Evolutionary conservation across 2,888 invertebrate genomes (phyloP).

Genomic region (Scotopteryx bipunctaria): DNA sequence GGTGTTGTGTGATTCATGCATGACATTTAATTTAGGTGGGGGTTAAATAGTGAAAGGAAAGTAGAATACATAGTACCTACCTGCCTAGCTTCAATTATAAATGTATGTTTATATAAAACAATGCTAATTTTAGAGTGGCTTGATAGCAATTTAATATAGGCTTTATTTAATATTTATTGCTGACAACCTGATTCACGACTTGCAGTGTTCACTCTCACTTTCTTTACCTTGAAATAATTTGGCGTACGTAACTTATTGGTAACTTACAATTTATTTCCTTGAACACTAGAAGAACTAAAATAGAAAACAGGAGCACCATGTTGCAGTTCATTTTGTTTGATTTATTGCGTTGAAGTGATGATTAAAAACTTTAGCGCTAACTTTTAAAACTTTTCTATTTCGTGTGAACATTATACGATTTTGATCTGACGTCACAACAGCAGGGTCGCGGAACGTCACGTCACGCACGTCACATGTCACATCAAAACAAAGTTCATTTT

Average conservation of each 20-base stretch:
- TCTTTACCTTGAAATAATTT: slow-evolving; percentile 66
- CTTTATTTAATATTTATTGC: neutral
- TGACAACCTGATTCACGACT: slow-evolving; percentile 16
- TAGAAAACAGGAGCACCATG: slow-evolving; percentile 43
- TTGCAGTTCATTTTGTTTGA: slow-evolving; percentile 55
- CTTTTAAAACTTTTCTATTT: slow-evolving; percentile 48
- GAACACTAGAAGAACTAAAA: slow-evolving; percentile 48
- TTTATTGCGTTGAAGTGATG: slow-evolving; percentile 26
- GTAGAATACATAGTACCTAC: no score
- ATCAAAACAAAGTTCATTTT: neutral
- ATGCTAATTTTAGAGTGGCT: neutral
- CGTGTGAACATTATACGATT: neutral
- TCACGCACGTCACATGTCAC: neutral
- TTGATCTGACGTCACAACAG: no score
- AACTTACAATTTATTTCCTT: slow-evolving; percentile 69
- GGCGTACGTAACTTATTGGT: slow-evolving; percentile 39
- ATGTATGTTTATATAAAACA: neutral
- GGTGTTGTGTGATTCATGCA: no score
- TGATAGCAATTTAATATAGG: no score
- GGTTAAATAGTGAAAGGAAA: no score
- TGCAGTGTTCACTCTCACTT: slow-evolving; percentile 76
- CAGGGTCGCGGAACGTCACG: no score
- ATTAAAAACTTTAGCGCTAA: slow-evolving; percentile 36
- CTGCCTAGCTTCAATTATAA: no score
- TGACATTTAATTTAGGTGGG: no score